Base-by-base conservation (phyloP, 2,113 vertebrate species). In the Asarcornis scutulata region DNA sequence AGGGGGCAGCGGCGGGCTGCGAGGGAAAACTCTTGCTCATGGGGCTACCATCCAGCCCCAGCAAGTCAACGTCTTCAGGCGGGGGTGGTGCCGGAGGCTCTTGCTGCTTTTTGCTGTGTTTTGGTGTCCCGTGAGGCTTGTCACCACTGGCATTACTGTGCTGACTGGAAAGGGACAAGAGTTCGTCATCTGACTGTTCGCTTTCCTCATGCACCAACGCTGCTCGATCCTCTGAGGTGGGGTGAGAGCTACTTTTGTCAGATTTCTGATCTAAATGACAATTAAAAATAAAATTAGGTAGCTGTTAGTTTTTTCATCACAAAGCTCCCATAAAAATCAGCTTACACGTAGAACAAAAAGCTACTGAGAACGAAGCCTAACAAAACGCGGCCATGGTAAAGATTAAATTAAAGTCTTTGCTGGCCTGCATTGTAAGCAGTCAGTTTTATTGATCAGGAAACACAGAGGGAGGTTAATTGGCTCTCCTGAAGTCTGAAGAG, bases 141-240 rank as follows among this genome's bases (percentile, higher is more conserved):
- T 99, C 98, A 2, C 97, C 97, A 2, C 98, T 99, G 88, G 98
- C 96, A 31, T 96, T 98, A 95, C 99, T 99, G 77, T 99, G 98
- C 90, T 99, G 99, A 95, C 99, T 99, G 81, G 99, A 99, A 79
- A 99, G 98, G 25, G 99, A 99, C 89, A 99, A 98, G 97, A 99
- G 99, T 97, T 99, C 99, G 27, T 99, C 99, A 6, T 99, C 99
- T 0, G 99, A 99, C n/a, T 99, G 99, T 87, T 99, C 99, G 23
- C 99, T 99, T 93, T 99, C 99, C 94, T 99, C 99, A 20, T 98
- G 98, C 78, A 98, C 98, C 11, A 98, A 98, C 11, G 98, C 98
- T 62, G 98, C 97, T 21, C 98, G 98, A 68, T 99, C 98, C 21
- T 99, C 99, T 38, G 98, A 97, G 69, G 98, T 98, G 58, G 97